These are phyloP conservation scores for Halcyon leucocephala DNA, from an alignment of 2,797 vertebrate genomes.

Conservation along the genomic window DNA sequence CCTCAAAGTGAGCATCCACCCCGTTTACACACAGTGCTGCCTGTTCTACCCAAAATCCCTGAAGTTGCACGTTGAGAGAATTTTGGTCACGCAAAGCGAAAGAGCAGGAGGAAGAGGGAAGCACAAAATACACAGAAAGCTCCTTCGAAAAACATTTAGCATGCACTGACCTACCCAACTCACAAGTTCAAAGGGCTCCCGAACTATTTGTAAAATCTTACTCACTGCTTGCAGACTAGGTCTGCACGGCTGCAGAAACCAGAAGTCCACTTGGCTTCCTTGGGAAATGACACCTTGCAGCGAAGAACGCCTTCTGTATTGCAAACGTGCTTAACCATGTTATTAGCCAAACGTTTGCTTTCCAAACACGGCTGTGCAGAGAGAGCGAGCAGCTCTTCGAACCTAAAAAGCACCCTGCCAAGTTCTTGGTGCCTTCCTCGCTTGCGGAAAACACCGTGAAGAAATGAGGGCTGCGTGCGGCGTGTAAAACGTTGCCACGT, in stretches of 20 bases:
- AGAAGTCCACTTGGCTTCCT: constrained; percentile 29
- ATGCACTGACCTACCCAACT: constrained; percentile 1
- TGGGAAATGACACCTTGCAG: not conserved
- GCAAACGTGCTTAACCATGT: constrained; percentile 51
- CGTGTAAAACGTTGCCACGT: not conserved
- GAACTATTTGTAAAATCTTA: constrained; percentile 54
- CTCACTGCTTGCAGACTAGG: constrained; percentile 22
- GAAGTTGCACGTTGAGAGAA: not conserved
- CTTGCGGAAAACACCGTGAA: constrained; percentile 28
- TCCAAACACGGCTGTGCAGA: constrained; percentile 42
- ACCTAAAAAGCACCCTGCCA: constrained; percentile 12
- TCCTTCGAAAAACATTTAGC: constrained; percentile 45
- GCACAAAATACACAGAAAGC: constrained; percentile 46
- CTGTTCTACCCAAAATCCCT: constrained; percentile 18
- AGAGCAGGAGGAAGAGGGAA: not conserved
- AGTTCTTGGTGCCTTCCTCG: constrained; percentile 4
- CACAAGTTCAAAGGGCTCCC: constrained; percentile 39
- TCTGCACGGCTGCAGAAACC: constrained; percentile 4
- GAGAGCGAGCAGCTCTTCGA: constrained; percentile 10
- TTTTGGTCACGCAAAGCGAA: not conserved
- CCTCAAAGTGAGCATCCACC: not conserved
- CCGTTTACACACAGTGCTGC: not conserved
- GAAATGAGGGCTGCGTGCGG: constrained; percentile 19
- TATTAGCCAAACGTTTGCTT: constrained; percentile 70
- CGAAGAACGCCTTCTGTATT: constrained; percentile 9